These are phyloP conservation scores for Syritta pipiens DNA, from an alignment of 2,888 invertebrate species.

Conservation along the genomic window DNA sequence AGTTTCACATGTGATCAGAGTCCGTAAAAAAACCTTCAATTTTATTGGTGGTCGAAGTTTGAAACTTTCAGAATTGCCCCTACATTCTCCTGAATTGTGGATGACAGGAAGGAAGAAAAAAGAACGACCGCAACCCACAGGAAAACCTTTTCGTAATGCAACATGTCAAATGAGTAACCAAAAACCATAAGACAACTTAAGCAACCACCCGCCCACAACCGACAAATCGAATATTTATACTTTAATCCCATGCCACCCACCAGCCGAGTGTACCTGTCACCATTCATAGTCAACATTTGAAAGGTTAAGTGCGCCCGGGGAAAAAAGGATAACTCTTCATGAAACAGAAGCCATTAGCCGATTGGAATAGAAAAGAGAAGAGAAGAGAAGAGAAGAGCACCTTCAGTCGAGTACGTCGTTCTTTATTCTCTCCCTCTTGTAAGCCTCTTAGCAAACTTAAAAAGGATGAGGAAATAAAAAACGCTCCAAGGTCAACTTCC, in stretches of 20 bases:
- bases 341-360: constrained; percentile 9
- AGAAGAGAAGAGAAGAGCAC: neutral
- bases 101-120: too few relatives aligned
- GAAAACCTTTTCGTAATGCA: too few relatives aligned
- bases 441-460: constrained; percentile 27
- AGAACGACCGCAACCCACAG: too few relatives aligned
- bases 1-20: too few relatives aligned
- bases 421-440: constrained; percentile 15
- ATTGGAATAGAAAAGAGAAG: constrained; percentile 28
- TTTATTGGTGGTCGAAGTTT: too few relatives aligned
- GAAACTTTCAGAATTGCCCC: too few relatives aligned
- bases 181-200: too few relatives aligned
- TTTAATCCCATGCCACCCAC: neutral
- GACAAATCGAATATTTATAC: neutral
- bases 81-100: too few relatives aligned
- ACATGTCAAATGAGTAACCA: too few relatives aligned
- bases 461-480: constrained; percentile 8
- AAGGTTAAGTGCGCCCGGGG: constrained; percentile 19
- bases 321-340: constrained; percentile 2
- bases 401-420: constrained; percentile 5
- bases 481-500: constrained; percentile 28
- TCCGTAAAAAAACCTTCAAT: too few relatives aligned
- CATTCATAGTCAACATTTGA: neutral
- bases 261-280: neutral
- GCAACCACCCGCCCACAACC: too few relatives aligned